Base-by-base conservation (phyloP, 2,113 vertebrate genomes). In the Geococcyx californianus region DNA sequence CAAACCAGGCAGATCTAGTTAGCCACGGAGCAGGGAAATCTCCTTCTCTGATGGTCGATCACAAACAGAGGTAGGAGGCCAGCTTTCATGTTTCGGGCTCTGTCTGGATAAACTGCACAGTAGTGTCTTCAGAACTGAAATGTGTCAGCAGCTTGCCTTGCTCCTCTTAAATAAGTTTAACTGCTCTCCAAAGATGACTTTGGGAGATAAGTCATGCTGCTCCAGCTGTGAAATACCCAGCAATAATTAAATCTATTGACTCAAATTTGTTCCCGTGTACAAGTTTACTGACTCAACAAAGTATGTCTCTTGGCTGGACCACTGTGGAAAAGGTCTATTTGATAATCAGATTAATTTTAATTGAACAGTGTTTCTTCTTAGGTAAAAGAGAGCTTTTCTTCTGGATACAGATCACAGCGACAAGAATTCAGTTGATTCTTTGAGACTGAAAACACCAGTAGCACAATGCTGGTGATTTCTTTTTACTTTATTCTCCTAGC, bases 1-100 rank as follows among this genome's bases (percentile, higher is more conserved):
- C 86, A 88, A 94, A 78, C 73, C 91, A 93, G 80, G 95, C 80
- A 77, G 74, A 90, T 90, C 76, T 94, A 81, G 93, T 87, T 89
- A 87, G 73, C 80, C 68, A 72, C 4, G 4, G 84, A 89, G 81
- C 60, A 47, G 84, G 80, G 86, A 93, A 93, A 94, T 92, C 38
- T 79, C 88, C 68, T 68, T 59, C 69, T 81, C 64, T 0, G 1
- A 78, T 2, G 11, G 68, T 38, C 11, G 0, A 55, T 84, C 87
- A 89, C 38, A 87, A 93, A 81, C 72, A 77, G 83, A 93, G 91
- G 89, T 92, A 77, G 64, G 56, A 90, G 68, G 93, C 88, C 89
- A 96, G 84, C 60, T 70, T 95, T 95, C 44, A 17, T 47, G 38
- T 87, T 93, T 84, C 3, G 7, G 60, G 76, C 89, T 95, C 93